Evolutionary conservation across 2,888 invertebrate genomes (phyloP).

Genomic region (Neocrepidodera transversa): DNA sequence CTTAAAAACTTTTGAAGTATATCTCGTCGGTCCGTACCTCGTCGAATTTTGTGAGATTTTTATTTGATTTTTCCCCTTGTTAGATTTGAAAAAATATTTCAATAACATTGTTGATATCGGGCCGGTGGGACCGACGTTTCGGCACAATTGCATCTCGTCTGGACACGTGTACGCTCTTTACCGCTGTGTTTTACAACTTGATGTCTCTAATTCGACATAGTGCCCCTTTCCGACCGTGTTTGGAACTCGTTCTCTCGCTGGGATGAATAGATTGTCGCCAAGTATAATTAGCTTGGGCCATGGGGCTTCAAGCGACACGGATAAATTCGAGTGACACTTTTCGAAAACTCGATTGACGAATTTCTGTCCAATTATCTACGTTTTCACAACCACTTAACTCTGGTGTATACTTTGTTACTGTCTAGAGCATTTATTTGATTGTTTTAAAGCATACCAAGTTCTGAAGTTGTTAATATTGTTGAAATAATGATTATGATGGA

Average conservation of each 20-base stretch:
- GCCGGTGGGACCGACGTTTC: slow-evolving; percentile 44
- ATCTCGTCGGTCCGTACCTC: slow-evolving; percentile 18
- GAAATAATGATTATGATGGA: too few species aligned
- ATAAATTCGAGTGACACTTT: slow-evolving; percentile 58
- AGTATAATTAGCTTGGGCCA: slow-evolving; percentile 53
- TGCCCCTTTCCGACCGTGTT: slow-evolving; percentile 36
- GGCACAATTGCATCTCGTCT: slow-evolving; percentile 42
- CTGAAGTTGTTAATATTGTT: too few species aligned
- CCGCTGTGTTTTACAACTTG: slow-evolving; percentile 48
- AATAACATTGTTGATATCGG: slow-evolving; percentile 53
- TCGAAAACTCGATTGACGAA: slow-evolving; percentile 45
- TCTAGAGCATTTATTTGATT: neutral
- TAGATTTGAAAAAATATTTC: slow-evolving; percentile 48
- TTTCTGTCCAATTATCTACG: slow-evolving; percentile 24
- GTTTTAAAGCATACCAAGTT: too few species aligned
- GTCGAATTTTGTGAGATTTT: slow-evolving; percentile 41
- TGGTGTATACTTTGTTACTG: neutral
- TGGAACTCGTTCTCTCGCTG: slow-evolving; percentile 35
- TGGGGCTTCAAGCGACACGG: slow-evolving; percentile 55
- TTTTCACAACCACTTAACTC: slow-evolving; percentile 21
- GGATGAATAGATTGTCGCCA: slow-evolving; percentile 52
- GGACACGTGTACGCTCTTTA: slow-evolving; percentile 50
- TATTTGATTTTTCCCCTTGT: slow-evolving; percentile 46
- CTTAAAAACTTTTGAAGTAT: slow-evolving; percentile 36
- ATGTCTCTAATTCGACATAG: slow-evolving; percentile 45